Evolutionary conservation across 2,113 vertebrate species (phyloP).

Genomic region (Heterotilapia buettikoferi): DNA sequence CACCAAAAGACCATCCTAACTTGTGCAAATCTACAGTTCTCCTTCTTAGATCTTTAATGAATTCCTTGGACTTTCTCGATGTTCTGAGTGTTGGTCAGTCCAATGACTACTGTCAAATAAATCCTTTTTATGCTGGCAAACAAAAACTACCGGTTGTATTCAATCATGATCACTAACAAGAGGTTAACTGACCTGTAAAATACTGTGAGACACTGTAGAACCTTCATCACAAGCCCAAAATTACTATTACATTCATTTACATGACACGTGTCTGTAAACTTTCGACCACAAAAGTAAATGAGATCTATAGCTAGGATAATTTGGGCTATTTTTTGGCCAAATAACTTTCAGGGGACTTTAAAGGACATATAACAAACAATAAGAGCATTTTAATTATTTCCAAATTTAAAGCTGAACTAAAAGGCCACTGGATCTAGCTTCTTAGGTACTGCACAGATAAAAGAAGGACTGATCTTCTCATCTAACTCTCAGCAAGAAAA

Average conservation of each 20-base stretch:
- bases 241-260: background rate
- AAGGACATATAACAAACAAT: background rate
- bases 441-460: background rate
- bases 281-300: accelerated
- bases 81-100: background rate
- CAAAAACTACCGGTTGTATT: background rate
- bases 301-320: background rate
- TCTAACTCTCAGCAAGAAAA: background rate
- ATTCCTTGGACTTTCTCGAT: background rate
- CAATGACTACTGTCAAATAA: background rate
- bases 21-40: background rate
- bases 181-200: background rate
- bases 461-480: background rate
- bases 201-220: background rate
- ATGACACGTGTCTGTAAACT: accelerated
- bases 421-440: background rate
- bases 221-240: background rate
- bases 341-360: background rate
- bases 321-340: background rate
- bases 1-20: background rate
- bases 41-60: background rate
- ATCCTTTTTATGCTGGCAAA: background rate
- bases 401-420: background rate
- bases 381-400: background rate
- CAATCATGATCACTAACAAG: background rate